phyloP scores from a whole-genome alignment of 1,140 invertebrate genomes.

The Drosophila orosa region DNA sequence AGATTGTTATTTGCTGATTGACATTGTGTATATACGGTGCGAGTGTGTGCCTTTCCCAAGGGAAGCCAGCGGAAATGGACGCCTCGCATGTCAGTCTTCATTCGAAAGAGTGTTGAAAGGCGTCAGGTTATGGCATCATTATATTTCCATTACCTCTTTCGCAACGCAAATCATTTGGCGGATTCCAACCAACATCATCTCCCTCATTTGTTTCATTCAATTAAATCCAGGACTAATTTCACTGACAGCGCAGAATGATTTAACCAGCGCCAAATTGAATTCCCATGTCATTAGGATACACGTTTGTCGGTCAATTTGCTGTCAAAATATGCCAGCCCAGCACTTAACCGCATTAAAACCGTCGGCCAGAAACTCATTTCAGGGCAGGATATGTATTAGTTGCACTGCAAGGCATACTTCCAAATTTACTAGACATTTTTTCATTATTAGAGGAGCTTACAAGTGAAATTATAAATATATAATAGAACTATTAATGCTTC shows the following conservation, averaged over 20 bases:
- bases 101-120: conserved; percentile 21
- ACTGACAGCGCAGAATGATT: conserved; percentile 27
- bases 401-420: background rate
- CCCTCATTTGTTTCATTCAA: conserved; percentile 5
- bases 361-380: conserved; percentile 42
- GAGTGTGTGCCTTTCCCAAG: conserved; percentile 24
- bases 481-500: too few relatives aligned
- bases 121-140: conserved; percentile 23
- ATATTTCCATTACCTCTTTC: conserved; percentile 21
- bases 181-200: background rate
- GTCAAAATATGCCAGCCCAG: conserved; percentile 37
- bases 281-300: conserved; percentile 21
- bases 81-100: conserved; percentile 45
- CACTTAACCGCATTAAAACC: conserved; percentile 60
- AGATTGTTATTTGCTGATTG: conserved; percentile 75
- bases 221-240: conserved; percentile 19
- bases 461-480: background rate
- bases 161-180: background rate
- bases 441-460: background rate
- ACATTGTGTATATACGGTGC: conserved; percentile 5
- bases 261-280: conserved; percentile 22
- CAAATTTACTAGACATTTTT: background rate
- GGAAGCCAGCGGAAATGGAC: conserved; percentile 37
- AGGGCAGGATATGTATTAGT: conserved; percentile 13
- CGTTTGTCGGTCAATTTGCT: conserved; percentile 43